A percentile compares a stretch with the other conserved stretches of the same genome.
Evolutionary conservation across 1,140 invertebrate genomes (phyloP).

Genomic region (Zophobas morio): DNA sequence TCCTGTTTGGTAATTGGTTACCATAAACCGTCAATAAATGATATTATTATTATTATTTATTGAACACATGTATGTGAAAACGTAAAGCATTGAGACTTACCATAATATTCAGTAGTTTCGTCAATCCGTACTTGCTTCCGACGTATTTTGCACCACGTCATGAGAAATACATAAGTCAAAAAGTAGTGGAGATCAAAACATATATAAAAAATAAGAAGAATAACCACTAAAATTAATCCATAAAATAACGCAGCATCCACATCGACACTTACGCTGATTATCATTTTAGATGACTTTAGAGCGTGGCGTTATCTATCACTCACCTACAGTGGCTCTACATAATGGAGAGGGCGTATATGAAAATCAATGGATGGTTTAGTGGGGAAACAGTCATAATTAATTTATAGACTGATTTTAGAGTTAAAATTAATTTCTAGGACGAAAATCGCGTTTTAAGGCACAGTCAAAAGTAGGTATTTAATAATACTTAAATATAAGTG

Average conservation of each 20-base stretch:
- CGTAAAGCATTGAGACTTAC: conserved; percentile 68
- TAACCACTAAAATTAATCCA: conserved; percentile 6
- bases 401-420: no score
- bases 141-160: conserved; percentile 76
- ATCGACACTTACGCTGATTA: conserved; percentile 19
- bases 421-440: no score
- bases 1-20: no score
- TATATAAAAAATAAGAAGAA: conserved; percentile 73
- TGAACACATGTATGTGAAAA: no score
- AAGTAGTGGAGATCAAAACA: conserved; percentile 87
- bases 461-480: no score
- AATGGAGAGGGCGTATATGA: not conserved
- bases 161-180: conserved; percentile 75
- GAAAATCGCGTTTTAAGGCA: no score
- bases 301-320: not conserved
- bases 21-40: no score
- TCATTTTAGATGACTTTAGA: conserved; percentile 8
- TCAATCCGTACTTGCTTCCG: conserved; percentile 78
- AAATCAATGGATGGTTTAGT: no score
- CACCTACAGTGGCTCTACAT: not conserved
- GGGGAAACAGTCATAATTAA: no score
- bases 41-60: not conserved
- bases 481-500: no score
- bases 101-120: conserved; percentile 79
- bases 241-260: conserved; percentile 23